Base-by-base conservation (phyloP, 2,797 vertebrate species). In the Sebastes itinus region DNA sequence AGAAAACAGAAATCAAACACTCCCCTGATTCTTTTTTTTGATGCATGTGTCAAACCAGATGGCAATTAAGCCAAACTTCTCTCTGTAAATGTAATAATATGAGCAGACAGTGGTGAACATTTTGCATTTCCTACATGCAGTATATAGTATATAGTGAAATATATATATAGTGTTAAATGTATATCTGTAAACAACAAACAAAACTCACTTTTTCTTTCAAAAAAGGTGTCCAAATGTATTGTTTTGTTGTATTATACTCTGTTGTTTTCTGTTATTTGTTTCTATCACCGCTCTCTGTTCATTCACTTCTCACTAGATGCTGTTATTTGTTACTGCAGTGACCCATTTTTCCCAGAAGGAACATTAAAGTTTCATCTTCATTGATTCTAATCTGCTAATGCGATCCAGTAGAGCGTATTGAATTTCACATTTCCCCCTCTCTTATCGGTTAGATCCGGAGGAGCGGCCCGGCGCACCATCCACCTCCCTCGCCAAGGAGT, bases 401-500 rank as follows among this genome's bases (percentile, higher is more conserved):
- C 25, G 49, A 4, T 68, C 59, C 28, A 54, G 33, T 22, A 62
- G 6, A 49, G 20, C 14, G 4, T 64, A 67, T 73, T 69, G 9
- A 72, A 49, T 78, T 76, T 81, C 22, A 70, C 28, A 61, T 68
- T 75, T 83, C 52, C 28, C 52, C 46, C 28, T 52, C 52, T 80
- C 6, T 42, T 56, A 1, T 42, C 0, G 2, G 20, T 71, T 71
- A 95, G 94, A 91, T 82, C n/a, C 49, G 28, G 80, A 73, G 23
- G 86, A 89, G 66, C 80, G 2, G 63, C 11, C 80, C 33, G 79
- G 55, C 12, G 70, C 77, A 28, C 27, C 85, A 73, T 73, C 91
- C 11, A 59, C 69, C 6, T 80, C 84, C 71, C 81, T 77, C 46
- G 77, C 75, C 0, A 69, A 89, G 87, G 94, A 96, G 46, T 46